Evolutionary conservation across 2,888 invertebrate species (phyloP).

Genomic region (Charanyca ferruginea): DNA sequence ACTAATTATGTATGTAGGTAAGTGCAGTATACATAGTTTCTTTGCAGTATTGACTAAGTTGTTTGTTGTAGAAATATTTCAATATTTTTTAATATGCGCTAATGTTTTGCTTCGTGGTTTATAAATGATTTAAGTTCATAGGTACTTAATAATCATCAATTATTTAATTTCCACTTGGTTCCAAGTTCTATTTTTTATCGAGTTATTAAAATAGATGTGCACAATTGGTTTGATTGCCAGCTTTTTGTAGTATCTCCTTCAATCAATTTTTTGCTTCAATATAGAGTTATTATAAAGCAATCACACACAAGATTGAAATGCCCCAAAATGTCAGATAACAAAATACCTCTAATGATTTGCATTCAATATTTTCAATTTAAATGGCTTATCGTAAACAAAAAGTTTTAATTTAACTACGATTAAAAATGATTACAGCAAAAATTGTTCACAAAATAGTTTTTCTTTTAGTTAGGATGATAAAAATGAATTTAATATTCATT

Average conservation of each 20-base stretch:
- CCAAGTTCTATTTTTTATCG: background rate
- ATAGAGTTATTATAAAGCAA: slow-evolving; percentile 14
- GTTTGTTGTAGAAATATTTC: no score
- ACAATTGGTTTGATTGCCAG: background rate
- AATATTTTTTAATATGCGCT: no score
- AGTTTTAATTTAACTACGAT: background rate
- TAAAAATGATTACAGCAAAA: background rate
- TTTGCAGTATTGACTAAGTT: no score
- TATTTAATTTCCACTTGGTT: no score
- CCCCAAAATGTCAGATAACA: background rate
- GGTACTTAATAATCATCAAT: no score
- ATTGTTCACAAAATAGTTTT: background rate
- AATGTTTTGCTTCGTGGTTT: no score
- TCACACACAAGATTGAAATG: background rate
- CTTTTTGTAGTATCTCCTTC: background rate
- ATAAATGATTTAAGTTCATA: no score
- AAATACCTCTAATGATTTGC: background rate
- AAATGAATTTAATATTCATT: background rate
- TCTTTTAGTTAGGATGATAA: background rate
- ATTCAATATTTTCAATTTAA: background rate
- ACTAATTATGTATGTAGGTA: slow-evolving; percentile 24
- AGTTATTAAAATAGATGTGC: background rate
- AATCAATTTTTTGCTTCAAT: slow-evolving; percentile 7
- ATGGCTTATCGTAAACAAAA: background rate
- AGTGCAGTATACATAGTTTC: background rate